These are phyloP conservation scores for Scaptomyza tumidula DNA, from an alignment of 2,888 invertebrate genomes.

Conservation along the genomic window DNA sequence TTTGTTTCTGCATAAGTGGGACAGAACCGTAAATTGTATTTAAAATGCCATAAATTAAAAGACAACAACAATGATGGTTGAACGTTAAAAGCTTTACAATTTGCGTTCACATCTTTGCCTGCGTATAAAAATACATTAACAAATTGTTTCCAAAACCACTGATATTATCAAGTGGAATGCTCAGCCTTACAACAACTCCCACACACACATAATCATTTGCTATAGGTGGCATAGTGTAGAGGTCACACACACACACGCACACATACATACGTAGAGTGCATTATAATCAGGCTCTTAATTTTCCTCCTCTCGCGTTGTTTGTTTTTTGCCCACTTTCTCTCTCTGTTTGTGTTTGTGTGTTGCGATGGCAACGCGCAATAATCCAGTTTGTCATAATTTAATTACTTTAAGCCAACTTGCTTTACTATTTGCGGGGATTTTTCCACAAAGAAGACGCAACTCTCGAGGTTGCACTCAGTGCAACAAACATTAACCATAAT, in stretches of 20 bases:
- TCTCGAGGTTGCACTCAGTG: constrained; percentile 47
- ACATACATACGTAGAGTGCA: neutral
- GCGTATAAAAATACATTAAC: constrained; percentile 69
- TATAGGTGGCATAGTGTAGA: constrained; percentile 30
- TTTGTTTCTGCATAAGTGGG: neutral
- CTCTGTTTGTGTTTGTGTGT: neutral
- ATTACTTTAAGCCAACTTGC: constrained; percentile 72
- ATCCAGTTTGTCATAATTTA: constrained; percentile 75
- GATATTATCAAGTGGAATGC: constrained; percentile 9
- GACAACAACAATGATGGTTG: constrained; percentile 38
- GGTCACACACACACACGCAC: constrained; percentile 41
- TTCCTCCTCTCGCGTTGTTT: constrained; percentile 1
- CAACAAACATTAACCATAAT: constrained; percentile 54
- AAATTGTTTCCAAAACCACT: constrained; percentile 59
- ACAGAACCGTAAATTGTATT: constrained; percentile 65
- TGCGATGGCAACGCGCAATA: constrained; percentile 34
- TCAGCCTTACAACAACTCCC: constrained; percentile 6
- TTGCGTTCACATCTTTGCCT: constrained; percentile 25
- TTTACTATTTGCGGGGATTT: constrained; percentile 34
- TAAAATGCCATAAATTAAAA: constrained; percentile 76
- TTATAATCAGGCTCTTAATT: constrained; percentile 36
- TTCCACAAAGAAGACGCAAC: constrained; percentile 23
- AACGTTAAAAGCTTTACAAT: neutral
- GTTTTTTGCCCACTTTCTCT: neutral
- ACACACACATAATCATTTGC: neutral